Evolutionary conservation across 2,113 vertebrate species (phyloP), one percentile per base, ranked within the genome.

Genomic region (Lycocorax pyrrhopterus): DNA sequence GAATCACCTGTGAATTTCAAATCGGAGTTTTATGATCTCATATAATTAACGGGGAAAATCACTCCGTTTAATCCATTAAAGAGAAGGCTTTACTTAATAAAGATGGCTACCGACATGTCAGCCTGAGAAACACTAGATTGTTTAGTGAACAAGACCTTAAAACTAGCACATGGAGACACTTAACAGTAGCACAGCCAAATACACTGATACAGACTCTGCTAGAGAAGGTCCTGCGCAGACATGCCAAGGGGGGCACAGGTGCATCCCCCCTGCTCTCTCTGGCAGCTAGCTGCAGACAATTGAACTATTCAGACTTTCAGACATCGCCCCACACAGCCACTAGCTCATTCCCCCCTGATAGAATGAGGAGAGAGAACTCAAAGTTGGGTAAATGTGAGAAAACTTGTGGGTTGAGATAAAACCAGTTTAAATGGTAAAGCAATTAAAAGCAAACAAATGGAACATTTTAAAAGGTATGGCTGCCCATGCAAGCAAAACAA

Each of bases 281-380:
- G 13, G 18, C 35, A 72, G 8, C 16, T 75, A 20, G 5, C 8
- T 79, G 53, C 47, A 86, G 32, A 32, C 32, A 56, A 26, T 4
- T 26, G 29, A 76, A 67, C 43, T 49, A 17, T 47, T n/a, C 39
- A 44, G 19, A 59, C 3, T 37, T 68, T 22, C n/a, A 84, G 30
- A 53, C 30, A 14, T 18, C 27, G 33, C 3, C 19, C 29, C 44
- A 17, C 44, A 33, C 8, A 74, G 27, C 13, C 59, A 51, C 22
- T 44, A 32, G 12, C 5, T 64, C 43, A 27, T 63, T 80, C 46
- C 4, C 9, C 25, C 6, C 22, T 0, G 0, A 23, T 0, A 37
- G 32, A 39, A 56, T 13, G 7, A 3, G 35, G 25, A 72, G 63
- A 64, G 39, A 26, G 14, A 73, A 43, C 13, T 51, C 21, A 35